phyloP scores from a whole-genome alignment of 2,797 vertebrate genomes.

The Atherinosoma microstoma region DNA sequence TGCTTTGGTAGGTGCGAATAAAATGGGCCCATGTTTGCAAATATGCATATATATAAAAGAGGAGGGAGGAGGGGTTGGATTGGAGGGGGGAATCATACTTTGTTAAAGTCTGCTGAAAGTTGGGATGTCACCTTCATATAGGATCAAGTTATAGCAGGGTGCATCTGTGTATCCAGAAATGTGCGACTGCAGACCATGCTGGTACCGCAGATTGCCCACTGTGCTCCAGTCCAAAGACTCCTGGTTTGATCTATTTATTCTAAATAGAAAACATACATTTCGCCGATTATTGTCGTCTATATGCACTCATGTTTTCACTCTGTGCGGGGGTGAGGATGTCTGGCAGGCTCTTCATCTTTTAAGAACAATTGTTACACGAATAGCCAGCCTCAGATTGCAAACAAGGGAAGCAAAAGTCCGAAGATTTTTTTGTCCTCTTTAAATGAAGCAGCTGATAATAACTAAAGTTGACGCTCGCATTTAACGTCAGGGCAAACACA shows the following conservation, averaged over 20 bases:
- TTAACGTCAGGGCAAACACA: conserved; percentile 14
- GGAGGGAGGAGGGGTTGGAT: conserved; percentile 50
- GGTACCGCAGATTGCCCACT: conserved; percentile 78
- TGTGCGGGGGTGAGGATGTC: not conserved
- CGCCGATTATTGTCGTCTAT: not conserved
- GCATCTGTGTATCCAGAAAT: conserved; percentile 58
- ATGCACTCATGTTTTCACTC: not conserved
- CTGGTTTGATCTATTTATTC: conserved; percentile 56
- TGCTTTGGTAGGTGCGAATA: conserved; percentile 88
- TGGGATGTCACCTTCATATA: conserved; percentile 84
- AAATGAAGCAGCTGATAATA: conserved; percentile 59
- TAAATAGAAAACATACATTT: not conserved
- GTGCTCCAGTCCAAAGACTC: conserved; percentile 85
- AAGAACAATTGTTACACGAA: not conserved
- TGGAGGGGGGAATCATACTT: conserved; percentile 76
- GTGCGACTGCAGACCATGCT: conserved; percentile 75
- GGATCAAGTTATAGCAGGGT: conserved; percentile 77
- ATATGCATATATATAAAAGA: conserved; percentile 84
- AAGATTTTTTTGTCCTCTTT: conserved; percentile 3
- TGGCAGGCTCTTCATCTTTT: not conserved
- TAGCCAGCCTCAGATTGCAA: conserved; percentile 22
- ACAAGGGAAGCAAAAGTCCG: conserved; percentile 14
- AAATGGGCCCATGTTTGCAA: conserved; percentile 80
- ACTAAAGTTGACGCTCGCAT: conserved; percentile 63
- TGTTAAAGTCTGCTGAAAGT: conserved; percentile 88